A percentile compares a stretch with the other conserved stretches of the same genome.
Conservation (phyloP, 2,888 invertebrate species). For the Coleophora flavipennella region DNA sequence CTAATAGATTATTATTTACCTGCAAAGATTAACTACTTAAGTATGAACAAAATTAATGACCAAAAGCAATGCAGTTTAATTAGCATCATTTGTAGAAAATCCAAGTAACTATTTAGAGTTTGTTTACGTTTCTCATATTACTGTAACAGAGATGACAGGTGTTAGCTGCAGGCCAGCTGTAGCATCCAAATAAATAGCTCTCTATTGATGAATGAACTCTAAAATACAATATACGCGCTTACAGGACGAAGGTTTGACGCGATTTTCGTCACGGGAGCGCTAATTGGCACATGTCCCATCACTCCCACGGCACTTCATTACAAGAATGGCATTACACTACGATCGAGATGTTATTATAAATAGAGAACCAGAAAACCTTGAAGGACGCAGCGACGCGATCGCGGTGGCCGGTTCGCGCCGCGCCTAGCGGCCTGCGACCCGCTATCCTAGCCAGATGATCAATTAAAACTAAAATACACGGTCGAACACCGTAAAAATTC, state of each 20-base stretch:
- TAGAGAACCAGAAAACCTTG: constrained; percentile 64
- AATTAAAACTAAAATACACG: constrained; percentile 48
- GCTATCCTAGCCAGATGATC: constrained; percentile 41
- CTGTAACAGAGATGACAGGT: constrained; percentile 3
- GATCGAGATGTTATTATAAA: constrained; percentile 67
- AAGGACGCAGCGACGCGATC: constrained; percentile 34
- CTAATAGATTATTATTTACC: too few relatives aligned
- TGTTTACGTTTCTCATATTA: too few relatives aligned
- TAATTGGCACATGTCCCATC: constrained; percentile 70
- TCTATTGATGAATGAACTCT: neutral
- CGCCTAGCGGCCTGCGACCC: constrained; percentile 28
- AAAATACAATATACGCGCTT: too few relatives aligned
- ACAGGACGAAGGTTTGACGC: constrained; percentile 10
- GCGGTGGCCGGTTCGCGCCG: constrained; percentile 11
- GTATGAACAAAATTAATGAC: too few relatives aligned
- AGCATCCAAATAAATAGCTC: too few relatives aligned
- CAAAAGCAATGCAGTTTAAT: too few relatives aligned
- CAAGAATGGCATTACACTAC: constrained; percentile 67
- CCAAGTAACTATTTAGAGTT: too few relatives aligned
- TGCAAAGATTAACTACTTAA: too few relatives aligned
- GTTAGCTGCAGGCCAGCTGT: too few relatives aligned
- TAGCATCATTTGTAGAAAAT: too few relatives aligned
- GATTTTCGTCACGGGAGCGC: constrained; percentile 55
- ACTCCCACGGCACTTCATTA: constrained; percentile 65
- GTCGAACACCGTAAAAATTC: constrained; percentile 61